Conservation (phyloP, 2,113 vertebrate species). For the Todiramphus chloris region DNA sequence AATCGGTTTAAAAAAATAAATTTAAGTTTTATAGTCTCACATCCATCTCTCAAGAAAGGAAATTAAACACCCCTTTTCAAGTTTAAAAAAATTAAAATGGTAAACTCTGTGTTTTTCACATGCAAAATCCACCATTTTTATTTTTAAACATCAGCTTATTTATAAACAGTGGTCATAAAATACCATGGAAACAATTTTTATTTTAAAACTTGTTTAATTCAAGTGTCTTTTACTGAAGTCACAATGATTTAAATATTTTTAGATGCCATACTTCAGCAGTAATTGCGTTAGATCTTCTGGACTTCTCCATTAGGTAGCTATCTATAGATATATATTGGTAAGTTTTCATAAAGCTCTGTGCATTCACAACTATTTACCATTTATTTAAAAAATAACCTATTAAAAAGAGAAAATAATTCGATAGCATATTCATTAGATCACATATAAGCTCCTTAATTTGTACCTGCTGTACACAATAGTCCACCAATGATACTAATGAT, state of each 20-base stretch:
- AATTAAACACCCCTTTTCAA: neutral
- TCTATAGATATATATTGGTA: neutral
- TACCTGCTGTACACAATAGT: neutral
- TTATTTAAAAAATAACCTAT: neutral
- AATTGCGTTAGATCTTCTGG: neutral
- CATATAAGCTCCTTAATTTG: neutral
- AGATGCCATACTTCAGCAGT: neutral
- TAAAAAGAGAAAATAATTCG: neutral
- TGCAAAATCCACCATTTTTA: fast-evolving
- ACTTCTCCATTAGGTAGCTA: neutral
- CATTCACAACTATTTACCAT: fast-evolving
- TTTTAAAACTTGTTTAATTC: neutral
- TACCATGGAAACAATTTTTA: fast-evolving
- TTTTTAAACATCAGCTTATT: neutral
- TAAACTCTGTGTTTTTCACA: neutral
- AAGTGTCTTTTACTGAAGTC: neutral
- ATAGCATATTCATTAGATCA: neutral
- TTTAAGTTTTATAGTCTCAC: fast-evolving
- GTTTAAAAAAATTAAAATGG: neutral
- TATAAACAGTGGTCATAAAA: neutral
- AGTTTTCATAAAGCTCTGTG: neutral
- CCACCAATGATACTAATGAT: fast-evolving
- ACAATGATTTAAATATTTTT: neutral
- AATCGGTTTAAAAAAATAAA: neutral
- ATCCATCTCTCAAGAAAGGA: neutral